A percentile compares a stretch with the other conserved stretches of the same genome.
phyloP scores from a whole-genome alignment of 2,113 vertebrate genomes.

The Pelecanoides urinatrix region DNA sequence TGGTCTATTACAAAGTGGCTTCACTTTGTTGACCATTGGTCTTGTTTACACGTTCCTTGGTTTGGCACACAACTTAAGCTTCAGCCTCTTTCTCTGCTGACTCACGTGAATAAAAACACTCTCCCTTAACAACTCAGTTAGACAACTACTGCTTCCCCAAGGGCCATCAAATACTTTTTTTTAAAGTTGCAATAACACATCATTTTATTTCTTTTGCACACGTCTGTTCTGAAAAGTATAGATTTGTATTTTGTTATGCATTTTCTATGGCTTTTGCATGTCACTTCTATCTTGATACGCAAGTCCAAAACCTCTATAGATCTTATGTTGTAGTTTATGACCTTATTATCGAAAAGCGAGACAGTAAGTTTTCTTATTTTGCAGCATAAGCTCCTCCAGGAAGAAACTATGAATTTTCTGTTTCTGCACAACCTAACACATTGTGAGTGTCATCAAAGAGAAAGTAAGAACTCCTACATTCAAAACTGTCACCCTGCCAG shows the following conservation, averaged over 20 bases:
- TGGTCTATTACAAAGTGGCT: neutral
- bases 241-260: neutral
- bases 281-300: neutral
- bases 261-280: neutral
- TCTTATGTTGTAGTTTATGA: neutral
- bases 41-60: constrained; percentile 20
- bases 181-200: neutral
- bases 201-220: neutral
- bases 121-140: neutral
- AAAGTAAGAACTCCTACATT: neutral
- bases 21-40: neutral
- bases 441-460: neutral
- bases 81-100: constrained; percentile 11
- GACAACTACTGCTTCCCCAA: neutral
- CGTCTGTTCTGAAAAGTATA: neutral
- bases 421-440: neutral
- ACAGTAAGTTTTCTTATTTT: neutral
- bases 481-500: neutral
- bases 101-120: constrained; percentile 21
- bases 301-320: neutral
- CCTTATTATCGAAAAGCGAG: neutral
- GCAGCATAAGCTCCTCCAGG: neutral
- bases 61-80: neutral
- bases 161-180: neutral
- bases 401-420: neutral